Evolutionary conservation across 2,797 vertebrate genomes (phyloP).

Genomic region (Neosilurus hyrtlii): DNA sequence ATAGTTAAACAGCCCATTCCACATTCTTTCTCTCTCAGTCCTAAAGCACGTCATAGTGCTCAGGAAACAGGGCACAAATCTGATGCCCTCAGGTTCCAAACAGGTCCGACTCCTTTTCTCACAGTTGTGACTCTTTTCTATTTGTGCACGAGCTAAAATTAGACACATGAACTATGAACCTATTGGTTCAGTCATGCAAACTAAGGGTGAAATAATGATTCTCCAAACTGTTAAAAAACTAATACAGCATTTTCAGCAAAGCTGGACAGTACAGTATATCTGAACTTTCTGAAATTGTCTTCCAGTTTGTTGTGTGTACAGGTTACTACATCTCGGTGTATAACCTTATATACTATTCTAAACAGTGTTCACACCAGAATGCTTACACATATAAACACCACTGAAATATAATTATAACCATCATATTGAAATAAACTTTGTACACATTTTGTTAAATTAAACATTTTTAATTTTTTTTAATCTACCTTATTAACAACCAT

Average conservation of each 20-base stretch:
- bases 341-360: not conserved
- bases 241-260: not conserved
- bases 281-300: not conserved
- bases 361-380: not conserved
- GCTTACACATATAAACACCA: not conserved
- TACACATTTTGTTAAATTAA: too few species aligned
- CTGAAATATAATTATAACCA: not conserved
- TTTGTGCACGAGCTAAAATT: slow-evolving; percentile 40
- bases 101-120: slow-evolving; percentile 46
- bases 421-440: not conserved
- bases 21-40: slow-evolving; percentile 34
- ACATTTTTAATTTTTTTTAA: not conserved
- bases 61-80: slow-evolving; percentile 33
- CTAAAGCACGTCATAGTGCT: slow-evolving; percentile 20
- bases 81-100: slow-evolving; percentile 38
- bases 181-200: not conserved
- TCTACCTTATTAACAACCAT: not conserved
- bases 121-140: not conserved
- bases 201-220: slow-evolving; percentile 17
- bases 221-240: not conserved
- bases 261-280: not conserved
- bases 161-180: slow-evolving; percentile 11
- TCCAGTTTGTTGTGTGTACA: not conserved
- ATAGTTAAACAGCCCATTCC: slow-evolving; percentile 43
- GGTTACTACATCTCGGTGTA: not conserved